Evolutionary conservation across 2,113 vertebrate species (phyloP).

Genomic region (Xenopus borealis): DNA sequence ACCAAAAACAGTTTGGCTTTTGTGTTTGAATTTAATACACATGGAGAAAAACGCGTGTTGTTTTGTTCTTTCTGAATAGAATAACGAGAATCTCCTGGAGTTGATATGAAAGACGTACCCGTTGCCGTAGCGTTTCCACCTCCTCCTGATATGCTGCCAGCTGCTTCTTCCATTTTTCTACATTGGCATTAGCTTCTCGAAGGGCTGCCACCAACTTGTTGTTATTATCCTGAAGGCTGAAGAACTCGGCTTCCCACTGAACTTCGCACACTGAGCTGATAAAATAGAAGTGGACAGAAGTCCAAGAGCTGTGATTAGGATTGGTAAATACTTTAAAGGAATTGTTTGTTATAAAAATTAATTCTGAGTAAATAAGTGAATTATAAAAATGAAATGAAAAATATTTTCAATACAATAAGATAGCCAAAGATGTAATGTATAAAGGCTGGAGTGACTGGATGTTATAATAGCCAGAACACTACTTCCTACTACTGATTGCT

Average conservation of each 20-base stretch:
- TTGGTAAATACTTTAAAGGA: no score
- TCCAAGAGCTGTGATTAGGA: no score
- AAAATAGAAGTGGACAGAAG: background rate
- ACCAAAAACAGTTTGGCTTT: background rate
- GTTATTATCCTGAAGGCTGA: conserved; percentile 95
- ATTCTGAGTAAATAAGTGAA: no score
- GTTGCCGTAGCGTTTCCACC: conserved; percentile 78
- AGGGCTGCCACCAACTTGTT: conserved; percentile 83
- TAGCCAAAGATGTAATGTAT: no score
- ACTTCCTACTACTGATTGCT: no score
- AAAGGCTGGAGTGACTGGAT: no score
- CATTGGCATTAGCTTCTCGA: conserved; percentile 86
- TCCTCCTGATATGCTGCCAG: conserved; percentile 85
- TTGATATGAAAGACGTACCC: conserved; percentile 63
- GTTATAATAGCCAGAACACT: no score
- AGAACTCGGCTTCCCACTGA: conserved; percentile 91
- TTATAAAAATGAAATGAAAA: no score
- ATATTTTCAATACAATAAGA: no score
- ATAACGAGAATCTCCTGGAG: background rate
- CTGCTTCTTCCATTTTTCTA: conserved; percentile 96
- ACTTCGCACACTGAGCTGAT: conserved; percentile 89
- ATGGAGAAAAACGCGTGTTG: background rate
- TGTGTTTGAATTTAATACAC: background rate
- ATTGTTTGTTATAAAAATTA: no score
- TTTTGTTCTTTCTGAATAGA: background rate